phyloP scores from a whole-genome alignment of 2,113 vertebrate species.

The Dunckerocampus dactyliophorus region DNA sequence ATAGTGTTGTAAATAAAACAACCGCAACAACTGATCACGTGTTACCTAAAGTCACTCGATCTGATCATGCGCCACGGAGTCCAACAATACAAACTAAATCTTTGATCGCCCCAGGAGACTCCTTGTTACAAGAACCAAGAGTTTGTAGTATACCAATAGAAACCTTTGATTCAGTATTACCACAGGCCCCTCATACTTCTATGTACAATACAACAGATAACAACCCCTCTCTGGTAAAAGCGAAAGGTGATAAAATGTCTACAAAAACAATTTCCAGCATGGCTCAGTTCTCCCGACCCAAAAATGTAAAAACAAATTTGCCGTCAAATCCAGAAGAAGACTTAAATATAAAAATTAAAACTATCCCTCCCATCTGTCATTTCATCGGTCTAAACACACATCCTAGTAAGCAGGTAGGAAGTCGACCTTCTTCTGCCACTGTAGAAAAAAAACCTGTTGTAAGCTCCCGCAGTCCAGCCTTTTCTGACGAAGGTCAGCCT shows the following conservation, averaged over 20 bases:
- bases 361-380: not conserved
- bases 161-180: slow-evolving; percentile 11
- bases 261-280: slow-evolving; percentile 4
- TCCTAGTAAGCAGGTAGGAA: slow-evolving; percentile 7
- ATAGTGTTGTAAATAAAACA: not conserved
- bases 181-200: slow-evolving; percentile 18
- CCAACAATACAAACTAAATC: slow-evolving; percentile 20
- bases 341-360: slow-evolving; percentile 10
- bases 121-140: slow-evolving; percentile 26
- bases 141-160: slow-evolving; percentile 7
- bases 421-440: slow-evolving; percentile 19
- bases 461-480: not conserved
- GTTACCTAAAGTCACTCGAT: slow-evolving; percentile 7
- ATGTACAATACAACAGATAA: slow-evolving; percentile 12
- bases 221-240: not conserved
- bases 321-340: not conserved
- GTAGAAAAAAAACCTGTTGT: slow-evolving; percentile 21
- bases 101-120: slow-evolving; percentile 26
- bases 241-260: slow-evolving; percentile 12
- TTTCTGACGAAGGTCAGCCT: slow-evolving; percentile 21
- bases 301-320: slow-evolving; percentile 10
- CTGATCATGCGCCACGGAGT: slow-evolving; percentile 15
- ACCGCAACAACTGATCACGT: slow-evolving; percentile 1
- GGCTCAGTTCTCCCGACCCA: slow-evolving; percentile 5
- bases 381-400: not conserved